phyloP scores from a whole-genome alignment of 92 coral and sea anemone genomes.

The Metridium senile region DNA sequence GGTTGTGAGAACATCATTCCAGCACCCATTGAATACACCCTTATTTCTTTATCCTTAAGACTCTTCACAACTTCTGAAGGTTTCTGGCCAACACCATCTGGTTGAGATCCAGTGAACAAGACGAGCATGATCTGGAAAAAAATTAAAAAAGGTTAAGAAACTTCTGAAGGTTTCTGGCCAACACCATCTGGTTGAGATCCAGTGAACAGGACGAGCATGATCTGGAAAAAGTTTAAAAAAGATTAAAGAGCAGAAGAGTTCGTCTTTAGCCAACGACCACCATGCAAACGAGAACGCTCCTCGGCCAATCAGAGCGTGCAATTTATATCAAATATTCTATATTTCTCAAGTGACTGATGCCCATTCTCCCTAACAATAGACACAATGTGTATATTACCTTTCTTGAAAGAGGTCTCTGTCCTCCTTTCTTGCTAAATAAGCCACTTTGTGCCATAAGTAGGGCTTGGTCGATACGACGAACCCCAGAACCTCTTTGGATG shows the following conservation, averaged over 20 bases:
- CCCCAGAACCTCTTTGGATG: slow-evolving; percentile 38
- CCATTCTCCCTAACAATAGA: no score
- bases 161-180: slow-evolving; percentile 10
- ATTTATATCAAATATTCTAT: no score
- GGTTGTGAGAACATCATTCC: slow-evolving; percentile 25
- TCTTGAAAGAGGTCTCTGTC: slow-evolving; percentile 51
- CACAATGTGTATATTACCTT: slow-evolving; percentile 60
- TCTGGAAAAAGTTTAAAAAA: background rate
- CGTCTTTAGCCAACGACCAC: no score
- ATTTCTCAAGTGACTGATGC: no score
- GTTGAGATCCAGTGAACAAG: slow-evolving; percentile 14
- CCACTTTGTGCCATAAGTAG: slow-evolving; percentile 44
- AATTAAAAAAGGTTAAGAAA: background rate
- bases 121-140: slow-evolving; percentile 16
- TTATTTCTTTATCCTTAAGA: slow-evolving; percentile 26
- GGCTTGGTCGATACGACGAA: slow-evolving; percentile 59
- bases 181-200: slow-evolving; percentile 13
- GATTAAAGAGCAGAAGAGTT: no score
- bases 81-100: slow-evolving; percentile 16
- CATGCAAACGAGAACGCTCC: no score
- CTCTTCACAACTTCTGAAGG: slow-evolving; percentile 22
- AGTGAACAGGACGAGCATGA: slow-evolving; percentile 9
- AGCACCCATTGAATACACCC: slow-evolving; percentile 28
- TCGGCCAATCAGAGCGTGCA: no score
- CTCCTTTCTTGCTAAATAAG: slow-evolving; percentile 54